phyloP scores from a whole-genome alignment of 2,888 invertebrate species.

The Tetragonula carbonaria region DNA sequence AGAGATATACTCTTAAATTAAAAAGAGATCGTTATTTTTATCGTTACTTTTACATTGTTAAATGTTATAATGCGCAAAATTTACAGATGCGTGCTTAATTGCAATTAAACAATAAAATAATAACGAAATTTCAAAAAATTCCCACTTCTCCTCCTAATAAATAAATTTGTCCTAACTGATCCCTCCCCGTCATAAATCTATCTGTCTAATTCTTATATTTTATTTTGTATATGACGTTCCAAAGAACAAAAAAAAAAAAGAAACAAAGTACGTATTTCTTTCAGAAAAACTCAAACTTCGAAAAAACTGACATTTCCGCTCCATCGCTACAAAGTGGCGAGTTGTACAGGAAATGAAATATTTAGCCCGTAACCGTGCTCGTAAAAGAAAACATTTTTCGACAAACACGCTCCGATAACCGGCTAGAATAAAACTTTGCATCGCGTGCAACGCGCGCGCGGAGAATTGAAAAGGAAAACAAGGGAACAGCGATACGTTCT shows the following conservation, averaged over 20 bases:
- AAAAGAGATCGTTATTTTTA: neutral
- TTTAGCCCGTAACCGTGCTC: neutral
- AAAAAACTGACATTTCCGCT: neutral
- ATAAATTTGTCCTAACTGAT: neutral
- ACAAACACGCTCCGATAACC: constrained; percentile 6
- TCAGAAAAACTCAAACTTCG: too few species aligned
- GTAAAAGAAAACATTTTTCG: constrained; percentile 9
- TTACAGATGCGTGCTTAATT: neutral
- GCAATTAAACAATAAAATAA: neutral
- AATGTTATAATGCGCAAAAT: neutral
- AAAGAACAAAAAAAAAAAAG: neutral
- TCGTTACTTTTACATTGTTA: neutral
- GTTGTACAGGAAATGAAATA: neutral
- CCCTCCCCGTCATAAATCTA: neutral
- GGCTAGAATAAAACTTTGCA: constrained; percentile 17
- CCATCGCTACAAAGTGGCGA: neutral
- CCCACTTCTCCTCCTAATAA: neutral
- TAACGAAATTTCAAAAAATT: neutral
- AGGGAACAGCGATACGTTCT: constrained; percentile 9
- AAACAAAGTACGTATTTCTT: neutral
- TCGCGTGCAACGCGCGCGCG: neutral
- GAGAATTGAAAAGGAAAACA: constrained; percentile 25
- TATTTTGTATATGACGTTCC: neutral
- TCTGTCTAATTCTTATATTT: neutral
- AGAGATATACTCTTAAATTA: neutral